phyloP scores from a whole-genome alignment of 1,140 invertebrate species.

The Scaptomyza montana region DNA sequence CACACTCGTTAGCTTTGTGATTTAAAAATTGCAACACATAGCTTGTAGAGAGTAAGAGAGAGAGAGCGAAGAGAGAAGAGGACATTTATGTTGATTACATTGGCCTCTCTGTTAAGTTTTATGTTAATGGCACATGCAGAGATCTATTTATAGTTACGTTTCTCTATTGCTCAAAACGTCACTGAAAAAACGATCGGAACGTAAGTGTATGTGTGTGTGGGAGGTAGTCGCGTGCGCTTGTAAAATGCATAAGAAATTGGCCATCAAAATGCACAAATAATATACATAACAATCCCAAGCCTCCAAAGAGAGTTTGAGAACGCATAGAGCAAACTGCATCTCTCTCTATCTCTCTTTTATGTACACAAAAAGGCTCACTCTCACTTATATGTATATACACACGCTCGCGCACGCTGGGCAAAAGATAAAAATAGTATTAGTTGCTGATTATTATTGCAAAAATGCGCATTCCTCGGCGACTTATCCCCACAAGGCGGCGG shows the following conservation, averaged over 20 bases:
- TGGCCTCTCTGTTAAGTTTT: constrained; percentile 42
- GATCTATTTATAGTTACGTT: constrained; percentile 47
- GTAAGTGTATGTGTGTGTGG: constrained; percentile 10
- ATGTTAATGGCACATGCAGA: constrained; percentile 41
- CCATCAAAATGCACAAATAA: constrained; percentile 57
- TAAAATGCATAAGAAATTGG: constrained; percentile 53
- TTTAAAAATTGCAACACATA: constrained; percentile 11
- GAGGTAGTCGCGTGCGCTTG: constrained; percentile 48
- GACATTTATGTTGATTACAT: constrained; percentile 10
- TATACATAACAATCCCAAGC: constrained; percentile 37
- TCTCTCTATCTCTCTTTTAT: constrained; percentile 8
- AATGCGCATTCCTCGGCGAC: constrained; percentile 79
- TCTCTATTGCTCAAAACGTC: constrained; percentile 50
- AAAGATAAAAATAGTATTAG: constrained; percentile 83
- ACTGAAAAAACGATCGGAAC: constrained; percentile 21
- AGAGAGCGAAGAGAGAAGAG: not conserved
- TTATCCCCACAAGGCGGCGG: constrained; percentile 69
- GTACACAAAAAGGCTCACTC: constrained; percentile 12
- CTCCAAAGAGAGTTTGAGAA: constrained; percentile 2
- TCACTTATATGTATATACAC: constrained; percentile 25
- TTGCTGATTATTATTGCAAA: constrained; percentile 83
- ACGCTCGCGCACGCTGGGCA: constrained; percentile 47
- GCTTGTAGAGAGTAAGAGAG: not conserved
- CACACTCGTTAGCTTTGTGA: too few species aligned
- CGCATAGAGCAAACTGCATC: constrained; percentile 20